phyloP scores from a whole-genome alignment of 2,113 vertebrate genomes.

The Maccullochella peelii region DNA sequence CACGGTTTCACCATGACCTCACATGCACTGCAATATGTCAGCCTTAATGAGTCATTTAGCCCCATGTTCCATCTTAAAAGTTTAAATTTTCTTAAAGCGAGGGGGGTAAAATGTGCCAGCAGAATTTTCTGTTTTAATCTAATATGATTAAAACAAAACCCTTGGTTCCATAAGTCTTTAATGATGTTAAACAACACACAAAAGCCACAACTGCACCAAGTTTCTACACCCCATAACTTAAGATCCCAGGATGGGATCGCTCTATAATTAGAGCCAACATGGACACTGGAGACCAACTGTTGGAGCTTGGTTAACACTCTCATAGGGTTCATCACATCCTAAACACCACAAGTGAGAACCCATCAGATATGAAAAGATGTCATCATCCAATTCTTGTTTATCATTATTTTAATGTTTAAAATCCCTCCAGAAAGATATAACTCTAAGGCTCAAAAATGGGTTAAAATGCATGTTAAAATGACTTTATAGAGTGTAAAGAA shows the following conservation, averaged over 20 bases:
- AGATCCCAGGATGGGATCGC: neutral
- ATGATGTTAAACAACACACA: neutral
- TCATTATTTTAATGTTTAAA: neutral
- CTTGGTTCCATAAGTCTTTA: neutral
- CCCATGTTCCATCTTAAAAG: constrained; percentile 26
- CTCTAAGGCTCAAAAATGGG: neutral
- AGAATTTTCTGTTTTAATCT: neutral
- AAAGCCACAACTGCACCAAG: neutral
- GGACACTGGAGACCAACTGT: constrained; percentile 1
- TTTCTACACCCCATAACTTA: neutral
- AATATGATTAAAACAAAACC: neutral
- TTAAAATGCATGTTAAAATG: neutral
- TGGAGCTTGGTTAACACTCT: neutral
- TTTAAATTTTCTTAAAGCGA: constrained; percentile 26
- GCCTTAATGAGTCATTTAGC: constrained; percentile 31
- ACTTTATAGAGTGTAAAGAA: neutral
- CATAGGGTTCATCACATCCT: neutral
- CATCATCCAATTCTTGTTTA: neutral
- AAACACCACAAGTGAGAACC: neutral
- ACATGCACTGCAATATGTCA: constrained; percentile 44
- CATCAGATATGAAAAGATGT: neutral
- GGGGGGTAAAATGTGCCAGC: neutral
- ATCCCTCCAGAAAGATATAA: neutral
- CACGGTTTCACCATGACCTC: constrained; percentile 65
- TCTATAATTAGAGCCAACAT: constrained; percentile 33